Percentiles rank a stretch among this genome's conserved stretches.
These are phyloP conservation scores for Vollenhovia emeryi DNA, from an alignment of 1,140 invertebrate genomes.

Conservation along the genomic window DNA sequence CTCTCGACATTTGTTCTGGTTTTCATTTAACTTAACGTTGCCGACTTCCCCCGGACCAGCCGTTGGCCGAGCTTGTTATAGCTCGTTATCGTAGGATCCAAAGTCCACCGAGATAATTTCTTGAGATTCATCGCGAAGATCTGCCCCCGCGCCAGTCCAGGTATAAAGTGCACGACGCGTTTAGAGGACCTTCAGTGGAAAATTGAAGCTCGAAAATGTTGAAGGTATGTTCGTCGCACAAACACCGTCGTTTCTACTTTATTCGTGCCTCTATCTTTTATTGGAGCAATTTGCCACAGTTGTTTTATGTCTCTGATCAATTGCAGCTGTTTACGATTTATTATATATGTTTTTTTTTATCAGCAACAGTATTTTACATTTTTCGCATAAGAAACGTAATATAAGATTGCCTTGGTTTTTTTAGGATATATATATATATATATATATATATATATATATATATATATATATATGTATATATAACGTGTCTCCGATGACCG, in stretches of 20 bases:
- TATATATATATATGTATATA: too few relatives aligned
- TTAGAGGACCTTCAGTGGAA: neutral
- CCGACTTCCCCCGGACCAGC: too few relatives aligned
- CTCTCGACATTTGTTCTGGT: too few relatives aligned
- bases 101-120: neutral
- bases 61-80: too few relatives aligned
- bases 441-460: too few relatives aligned
- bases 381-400: neutral
- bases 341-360: neutral
- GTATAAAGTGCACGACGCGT: neutral
- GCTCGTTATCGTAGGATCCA: neutral
- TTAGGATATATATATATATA: too few relatives aligned
- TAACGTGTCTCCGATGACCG: too few relatives aligned
- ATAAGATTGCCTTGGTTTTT: too few relatives aligned
- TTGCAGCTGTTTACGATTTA: too few relatives aligned
- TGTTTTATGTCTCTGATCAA: neutral
- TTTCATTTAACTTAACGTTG: neutral
- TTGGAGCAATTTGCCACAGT: neutral
- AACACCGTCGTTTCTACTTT: too few relatives aligned
- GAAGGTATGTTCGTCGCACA: neutral
- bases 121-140: neutral
- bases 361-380: neutral
- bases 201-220: conserved; percentile 19
- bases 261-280: neutral
- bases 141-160: neutral